Conservation (phyloP, 1,140 invertebrate species). For the Ectropis grisescens region DNA sequence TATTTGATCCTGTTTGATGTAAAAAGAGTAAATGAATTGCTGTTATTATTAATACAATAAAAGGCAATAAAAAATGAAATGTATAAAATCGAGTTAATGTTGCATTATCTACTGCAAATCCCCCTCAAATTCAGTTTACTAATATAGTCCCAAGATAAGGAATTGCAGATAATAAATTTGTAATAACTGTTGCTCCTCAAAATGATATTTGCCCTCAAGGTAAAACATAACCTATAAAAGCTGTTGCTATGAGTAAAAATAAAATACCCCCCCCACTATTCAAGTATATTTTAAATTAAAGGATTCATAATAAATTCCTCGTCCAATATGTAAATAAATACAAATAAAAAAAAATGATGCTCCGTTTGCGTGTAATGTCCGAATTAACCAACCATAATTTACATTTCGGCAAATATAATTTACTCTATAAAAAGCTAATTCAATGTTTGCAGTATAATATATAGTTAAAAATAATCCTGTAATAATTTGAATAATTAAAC, state of each 20-base stretch:
- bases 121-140: slow-evolving; percentile 78
- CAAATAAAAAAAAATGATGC: slow-evolving; percentile 71
- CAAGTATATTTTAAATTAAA: slow-evolving; percentile 70
- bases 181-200: slow-evolving; percentile 81
- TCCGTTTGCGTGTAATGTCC: slow-evolving; percentile 71
- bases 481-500: no score
- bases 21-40: slow-evolving; percentile 8
- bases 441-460: slow-evolving; percentile 71
- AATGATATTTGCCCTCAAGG: slow-evolving; percentile 78
- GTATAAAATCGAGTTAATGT: slow-evolving; percentile 80
- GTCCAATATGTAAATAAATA: slow-evolving; percentile 67
- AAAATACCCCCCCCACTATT: no score
- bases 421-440: slow-evolving; percentile 72
- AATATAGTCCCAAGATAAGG: slow-evolving; percentile 73
- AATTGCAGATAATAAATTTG: slow-evolving; percentile 77
- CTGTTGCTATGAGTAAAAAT: slow-evolving; percentile 53
- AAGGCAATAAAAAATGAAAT: slow-evolving; percentile 78
- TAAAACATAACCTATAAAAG: slow-evolving; percentile 1
- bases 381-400: slow-evolving; percentile 71
- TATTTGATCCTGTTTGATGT: slow-evolving; percentile 42
- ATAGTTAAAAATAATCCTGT: no score
- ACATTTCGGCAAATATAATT: slow-evolving; percentile 61
- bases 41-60: slow-evolving; percentile 53
- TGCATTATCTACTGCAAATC: slow-evolving; percentile 77
- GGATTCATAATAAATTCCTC: slow-evolving; percentile 71